These are phyloP conservation scores for Taphrorychus bicolor DNA, from an alignment of 2,888 invertebrate genomes.

Conservation along the genomic window DNA sequence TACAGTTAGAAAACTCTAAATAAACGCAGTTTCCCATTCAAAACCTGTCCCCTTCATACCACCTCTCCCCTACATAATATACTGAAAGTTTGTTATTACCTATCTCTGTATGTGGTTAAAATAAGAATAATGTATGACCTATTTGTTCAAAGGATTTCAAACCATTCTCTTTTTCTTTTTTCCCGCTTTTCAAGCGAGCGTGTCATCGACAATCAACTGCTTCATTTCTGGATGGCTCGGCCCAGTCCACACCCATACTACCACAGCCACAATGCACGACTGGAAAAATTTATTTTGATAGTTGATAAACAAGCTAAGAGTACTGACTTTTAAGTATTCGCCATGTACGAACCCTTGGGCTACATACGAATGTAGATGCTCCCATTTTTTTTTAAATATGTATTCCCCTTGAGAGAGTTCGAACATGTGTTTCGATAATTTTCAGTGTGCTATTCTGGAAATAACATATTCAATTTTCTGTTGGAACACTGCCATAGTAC, in stretches of 20 bases:
- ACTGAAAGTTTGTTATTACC: too few species aligned
- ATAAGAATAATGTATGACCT: too few species aligned
- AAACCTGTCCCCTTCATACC: too few species aligned
- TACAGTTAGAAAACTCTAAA: too few species aligned
- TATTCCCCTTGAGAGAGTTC: constrained; percentile 98
- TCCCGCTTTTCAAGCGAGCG: constrained; percentile 83
- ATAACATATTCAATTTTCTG: too few species aligned
- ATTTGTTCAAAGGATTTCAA: constrained; percentile 98
- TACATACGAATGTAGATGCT: constrained; percentile 93
- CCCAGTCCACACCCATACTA: constrained; percentile 95
- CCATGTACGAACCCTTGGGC: constrained; percentile 97
- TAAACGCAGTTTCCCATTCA: too few species aligned
- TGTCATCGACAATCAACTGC: constrained; percentile 85
- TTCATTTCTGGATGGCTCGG: constrained; percentile 86
- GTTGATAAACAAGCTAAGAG: too few species aligned
- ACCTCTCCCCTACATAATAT: too few species aligned
- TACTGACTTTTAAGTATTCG: constrained; percentile 87
- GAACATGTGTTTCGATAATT: constrained; percentile 98
- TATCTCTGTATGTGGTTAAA: too few species aligned
- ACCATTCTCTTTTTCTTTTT: constrained; percentile 89
- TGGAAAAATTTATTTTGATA: constrained; percentile 59
- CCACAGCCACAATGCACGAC: constrained; percentile 92
- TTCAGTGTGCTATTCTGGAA: constrained; percentile 90
- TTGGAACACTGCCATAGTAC: too few species aligned
- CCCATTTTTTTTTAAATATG: constrained; percentile 99